Evolutionary conservation across 2,888 invertebrate species (phyloP), one percentile per base, ranked within the genome.

Genomic region (Lepidochrysops patricia): DNA sequence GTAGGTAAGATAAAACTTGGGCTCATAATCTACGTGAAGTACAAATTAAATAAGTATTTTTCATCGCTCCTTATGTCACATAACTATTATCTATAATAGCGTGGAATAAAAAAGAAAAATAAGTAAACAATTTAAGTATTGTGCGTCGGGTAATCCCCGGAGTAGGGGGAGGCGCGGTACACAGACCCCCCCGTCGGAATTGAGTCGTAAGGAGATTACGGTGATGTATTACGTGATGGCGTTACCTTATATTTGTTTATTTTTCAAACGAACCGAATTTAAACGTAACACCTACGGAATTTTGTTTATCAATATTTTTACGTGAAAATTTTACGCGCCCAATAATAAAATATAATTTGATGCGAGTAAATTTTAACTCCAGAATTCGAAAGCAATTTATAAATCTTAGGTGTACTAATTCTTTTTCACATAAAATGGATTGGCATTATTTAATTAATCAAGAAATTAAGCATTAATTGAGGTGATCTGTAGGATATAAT

Each of bases 181-280:
- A 19, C 13, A 7, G 23, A 4, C 43, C 19, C 43, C 19, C 43
- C 19, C 15, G 70, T 70, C 74, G 77, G 78, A 82, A 84, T 84
- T 81, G 82, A 82, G 83, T 78, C 77, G 77, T 85, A 85, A 87
- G 85, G 79, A 85, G 86, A 86, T 87, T 86, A 86, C 80, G 68
- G 74, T 80, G 82, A 83, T 81, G 81, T 82, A 83, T 84, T 83
- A 82, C 84, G 82, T 83, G 84, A 79, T 76, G 70, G 62, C 57
- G 61, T 56, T 61, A 61, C 61, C 64, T 62, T 37, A 34, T 56
- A 61, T 61, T 57, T 63, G 60, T 49, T 58, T 62, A 63, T 66
- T 68, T 60, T 62, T 60, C 57, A 48, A 60, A 48, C 56, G 43
- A 57, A 54, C 35, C 35, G 52, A 52, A 59, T 48, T 29, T 60